Percentiles rank a stretch among this genome's conserved stretches.
Conservation (phyloP, 2,888 invertebrate genomes). For the Chymomyza fuscimana region DNA sequence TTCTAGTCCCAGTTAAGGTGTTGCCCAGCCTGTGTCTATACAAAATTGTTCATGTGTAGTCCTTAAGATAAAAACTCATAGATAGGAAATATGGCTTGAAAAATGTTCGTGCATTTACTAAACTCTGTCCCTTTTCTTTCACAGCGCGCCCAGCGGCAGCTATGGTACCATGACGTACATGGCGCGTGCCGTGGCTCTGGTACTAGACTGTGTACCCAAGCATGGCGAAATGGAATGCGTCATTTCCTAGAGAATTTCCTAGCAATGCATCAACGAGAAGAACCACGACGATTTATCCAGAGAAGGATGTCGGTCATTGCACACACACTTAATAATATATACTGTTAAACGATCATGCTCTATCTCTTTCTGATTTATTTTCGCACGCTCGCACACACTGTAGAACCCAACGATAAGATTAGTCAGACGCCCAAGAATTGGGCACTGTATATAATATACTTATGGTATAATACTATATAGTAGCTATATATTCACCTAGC, state of each 20-base stretch:
- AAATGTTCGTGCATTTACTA: no score
- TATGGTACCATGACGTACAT: conserved; percentile 99
- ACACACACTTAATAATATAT: conserved; percentile 52
- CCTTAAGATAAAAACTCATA: no score
- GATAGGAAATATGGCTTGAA: no score
- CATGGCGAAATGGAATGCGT: conserved; percentile 91
- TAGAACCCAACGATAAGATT: conserved; percentile 43
- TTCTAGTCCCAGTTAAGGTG: no score
- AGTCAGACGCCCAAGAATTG: conserved; percentile 19
- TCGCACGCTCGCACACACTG: background rate
- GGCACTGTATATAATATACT: conserved; percentile 32
- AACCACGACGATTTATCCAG: background rate
- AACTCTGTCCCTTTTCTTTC: background rate
- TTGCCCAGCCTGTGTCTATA: no score
- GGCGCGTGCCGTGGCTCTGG: conserved; percentile 88
- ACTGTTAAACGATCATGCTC: conserved; percentile 26
- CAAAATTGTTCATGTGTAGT: no score
- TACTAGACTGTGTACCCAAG: conserved; percentile 87
- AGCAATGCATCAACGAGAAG: background rate
- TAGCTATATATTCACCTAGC: conserved; percentile 5
- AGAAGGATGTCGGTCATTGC: background rate
- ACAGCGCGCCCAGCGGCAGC: conserved; percentile 96
- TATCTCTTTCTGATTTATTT: background rate
- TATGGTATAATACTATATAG: background rate
- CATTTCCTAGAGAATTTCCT: conserved; percentile 81